Evolutionary conservation across 2,888 invertebrate species (phyloP), one percentile per base, ranked within the genome.

Genomic region (Cyaniris semiargus): DNA sequence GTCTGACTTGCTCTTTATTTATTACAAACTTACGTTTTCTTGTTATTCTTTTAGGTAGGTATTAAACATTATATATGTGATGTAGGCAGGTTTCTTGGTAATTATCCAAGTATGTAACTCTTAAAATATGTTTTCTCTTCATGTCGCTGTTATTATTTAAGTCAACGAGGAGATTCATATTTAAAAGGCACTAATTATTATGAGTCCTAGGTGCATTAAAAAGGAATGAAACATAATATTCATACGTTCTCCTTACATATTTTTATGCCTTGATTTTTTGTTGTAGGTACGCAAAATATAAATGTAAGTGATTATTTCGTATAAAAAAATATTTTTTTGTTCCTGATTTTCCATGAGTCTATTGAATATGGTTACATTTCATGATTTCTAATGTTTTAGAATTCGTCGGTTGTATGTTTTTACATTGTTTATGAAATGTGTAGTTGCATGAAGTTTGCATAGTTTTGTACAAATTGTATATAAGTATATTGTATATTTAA

Each of bases 401-500:
- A 7, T 74, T 48, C 1, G 48, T 15, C 53, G 27, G 21, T 74
- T 74, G 72, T 15, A 72, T 72, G 74, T 48, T 74, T 72, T 53
- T 27, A 53, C 18, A 27, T 53, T 27, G 48, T 74, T 71, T 53
- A 18, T 66, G 27, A 66, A 15, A 15, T 66, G 27, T 66, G 27
- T 18, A 48, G 21, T 48, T 18, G 38, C 53, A 74, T 74, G 74
- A 74, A 15, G 27, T 74, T 74, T 53, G 53, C 53, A 74, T 74
- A 27, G 15, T 83, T 81, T 83, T 83, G 81, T 83, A 84, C 80
- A 82, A 82, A 81, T 77, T 81, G 80, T 79, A 81, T 83, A 78
- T n/a, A n/a, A n/a, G n/a, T n/a, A n/a, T 76, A 34, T 78, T 76
- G 38, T 77, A 80, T 78, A 80, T 80, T 79, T 80, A 79, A 77